Evolutionary conservation across 2,888 invertebrate species (phyloP).

Genomic region (Pocota personata): DNA sequence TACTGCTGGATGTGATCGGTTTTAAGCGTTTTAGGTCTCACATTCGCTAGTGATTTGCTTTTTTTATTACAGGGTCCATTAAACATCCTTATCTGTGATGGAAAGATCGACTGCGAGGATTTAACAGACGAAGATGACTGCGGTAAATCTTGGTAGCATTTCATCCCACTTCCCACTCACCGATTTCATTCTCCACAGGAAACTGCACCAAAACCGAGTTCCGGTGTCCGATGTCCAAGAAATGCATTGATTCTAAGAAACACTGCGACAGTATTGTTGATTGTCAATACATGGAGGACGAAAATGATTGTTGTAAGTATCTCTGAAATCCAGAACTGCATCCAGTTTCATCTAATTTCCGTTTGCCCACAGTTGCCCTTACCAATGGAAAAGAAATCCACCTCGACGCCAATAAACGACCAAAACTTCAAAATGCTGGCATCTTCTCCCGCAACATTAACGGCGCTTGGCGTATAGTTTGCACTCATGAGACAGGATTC

Average conservation of each 20-base stretch:
- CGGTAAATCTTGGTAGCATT: slow-evolving; percentile 83
- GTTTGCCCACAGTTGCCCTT: slow-evolving; percentile 85
- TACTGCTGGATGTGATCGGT: too few relatives aligned
- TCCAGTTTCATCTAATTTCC: neutral
- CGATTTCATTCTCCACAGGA: slow-evolving; percentile 83
- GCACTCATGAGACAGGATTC: slow-evolving; percentile 83
- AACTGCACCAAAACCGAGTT: slow-evolving; percentile 85
- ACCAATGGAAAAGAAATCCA: slow-evolving; percentile 86
- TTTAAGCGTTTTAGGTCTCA: too few relatives aligned
- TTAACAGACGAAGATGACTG: slow-evolving; percentile 90
- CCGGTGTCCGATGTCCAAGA: slow-evolving; percentile 86
- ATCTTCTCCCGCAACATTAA: slow-evolving; percentile 86
- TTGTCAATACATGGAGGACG: slow-evolving; percentile 89
- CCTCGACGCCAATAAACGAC: slow-evolving; percentile 86
- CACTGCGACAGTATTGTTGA: slow-evolving; percentile 87
- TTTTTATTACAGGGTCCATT: slow-evolving; percentile 76
- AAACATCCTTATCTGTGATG: slow-evolving; percentile 88
- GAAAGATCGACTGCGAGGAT: slow-evolving; percentile 89
- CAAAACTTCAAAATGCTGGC: slow-evolving; percentile 85
- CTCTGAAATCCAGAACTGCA: slow-evolving; percentile 22
- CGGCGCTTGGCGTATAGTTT: slow-evolving; percentile 87
- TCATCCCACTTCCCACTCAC: neutral
- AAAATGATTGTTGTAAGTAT: slow-evolving; percentile 89
- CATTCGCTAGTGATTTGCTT: too few relatives aligned
- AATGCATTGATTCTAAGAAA: slow-evolving; percentile 85